These are phyloP conservation scores for Anabacerthia variegaticeps DNA, from an alignment of 2,797 vertebrate species.

Conservation along the genomic window DNA sequence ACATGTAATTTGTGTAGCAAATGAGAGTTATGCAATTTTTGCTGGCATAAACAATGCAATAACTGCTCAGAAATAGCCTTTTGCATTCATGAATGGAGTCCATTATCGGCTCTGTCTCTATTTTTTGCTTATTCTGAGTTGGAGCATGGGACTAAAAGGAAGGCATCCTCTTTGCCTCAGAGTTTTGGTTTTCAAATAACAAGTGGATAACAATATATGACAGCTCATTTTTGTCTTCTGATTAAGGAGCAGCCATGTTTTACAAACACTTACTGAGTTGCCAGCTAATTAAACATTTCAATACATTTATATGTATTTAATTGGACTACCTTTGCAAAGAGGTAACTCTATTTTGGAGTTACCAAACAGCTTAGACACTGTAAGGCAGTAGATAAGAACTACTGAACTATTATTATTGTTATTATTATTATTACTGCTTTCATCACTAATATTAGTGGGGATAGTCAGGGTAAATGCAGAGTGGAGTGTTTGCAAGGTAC, in stretches of 20 bases:
- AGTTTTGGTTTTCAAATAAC: conserved; percentile 21
- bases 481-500: background rate
- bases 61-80: conserved; percentile 48
- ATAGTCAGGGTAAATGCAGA: background rate
- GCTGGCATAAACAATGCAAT: conserved; percentile 61
- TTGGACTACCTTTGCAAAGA: background rate
- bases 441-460: background rate
- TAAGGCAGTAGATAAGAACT: background rate
- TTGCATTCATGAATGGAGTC: conserved; percentile 27
- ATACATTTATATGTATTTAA: background rate
- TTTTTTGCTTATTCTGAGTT: background rate
- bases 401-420: background rate
- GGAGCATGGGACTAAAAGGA: background rate
- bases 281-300: conserved; percentile 31
- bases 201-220: conserved; percentile 10
- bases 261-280: background rate
- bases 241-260: conserved; percentile 31
- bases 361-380: background rate
- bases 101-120: conserved; percentile 20
- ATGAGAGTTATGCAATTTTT: conserved; percentile 45
- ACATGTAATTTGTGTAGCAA: conserved; percentile 51
- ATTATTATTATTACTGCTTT: background rate
- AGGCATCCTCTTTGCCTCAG: background rate
- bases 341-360: background rate
- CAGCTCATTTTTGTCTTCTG: conserved; percentile 30